Percentiles rank a stretch among this genome's conserved stretches.
These are phyloP conservation scores for Eustalomyia histrio DNA, from an alignment of 2,888 invertebrate genomes.

Conservation along the genomic window DNA sequence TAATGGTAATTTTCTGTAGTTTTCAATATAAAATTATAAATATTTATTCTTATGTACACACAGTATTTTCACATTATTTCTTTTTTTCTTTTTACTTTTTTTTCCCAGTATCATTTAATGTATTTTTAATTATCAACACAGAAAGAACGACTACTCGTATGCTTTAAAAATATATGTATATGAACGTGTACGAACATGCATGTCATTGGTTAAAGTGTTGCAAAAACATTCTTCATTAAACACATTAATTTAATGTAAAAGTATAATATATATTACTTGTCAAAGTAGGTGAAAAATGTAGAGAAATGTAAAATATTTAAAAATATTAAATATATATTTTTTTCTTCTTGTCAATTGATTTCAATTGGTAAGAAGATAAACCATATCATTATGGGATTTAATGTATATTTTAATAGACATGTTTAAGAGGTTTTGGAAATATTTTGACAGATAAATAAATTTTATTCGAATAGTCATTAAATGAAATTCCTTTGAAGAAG, in stretches of 20 bases:
- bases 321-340: neutral
- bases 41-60: constrained; percentile 48
- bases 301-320: neutral
- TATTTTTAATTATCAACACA: constrained; percentile 59
- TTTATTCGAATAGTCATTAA: too few species aligned
- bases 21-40: constrained; percentile 38
- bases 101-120: constrained; percentile 33
- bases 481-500: too few species aligned
- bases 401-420: too few species aligned
- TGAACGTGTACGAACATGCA: neutral
- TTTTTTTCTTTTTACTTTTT: constrained; percentile 15
- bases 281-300: neutral
- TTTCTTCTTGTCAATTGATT: neutral
- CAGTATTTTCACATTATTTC: constrained; percentile 34
- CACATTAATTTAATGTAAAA: constrained; percentile 45
- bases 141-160: constrained; percentile 20
- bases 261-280: neutral
- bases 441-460: too few species aligned
- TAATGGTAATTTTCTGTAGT: constrained; percentile 4
- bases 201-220: constrained; percentile 16
- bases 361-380: neutral
- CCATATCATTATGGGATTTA: too few species aligned
- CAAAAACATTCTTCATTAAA: constrained; percentile 38
- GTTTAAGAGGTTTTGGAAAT: too few species aligned
- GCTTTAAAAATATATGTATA: neutral